A percentile compares a stretch with the other conserved stretches of the same genome.
Conservation (phyloP, 2,797 vertebrate species). For the Manis pentadactyla region DNA sequence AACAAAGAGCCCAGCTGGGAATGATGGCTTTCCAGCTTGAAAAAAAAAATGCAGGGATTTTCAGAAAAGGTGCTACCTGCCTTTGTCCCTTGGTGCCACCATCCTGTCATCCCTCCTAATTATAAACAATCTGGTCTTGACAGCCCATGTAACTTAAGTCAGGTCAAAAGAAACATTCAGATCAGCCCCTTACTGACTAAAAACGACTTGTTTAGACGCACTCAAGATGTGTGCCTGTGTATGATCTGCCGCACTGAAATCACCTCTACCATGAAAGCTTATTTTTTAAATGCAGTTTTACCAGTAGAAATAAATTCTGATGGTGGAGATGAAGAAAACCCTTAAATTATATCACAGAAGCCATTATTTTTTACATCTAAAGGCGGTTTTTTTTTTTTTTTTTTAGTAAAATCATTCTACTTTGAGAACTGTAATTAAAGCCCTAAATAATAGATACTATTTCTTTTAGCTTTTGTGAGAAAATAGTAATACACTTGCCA, state of each 20-base stretch:
- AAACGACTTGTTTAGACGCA: constrained; percentile 54
- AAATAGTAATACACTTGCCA: constrained; percentile 75
- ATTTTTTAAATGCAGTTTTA: constrained; percentile 73
- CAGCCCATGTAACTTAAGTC: constrained; percentile 75
- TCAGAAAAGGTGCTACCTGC: constrained; percentile 74
- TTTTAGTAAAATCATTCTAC: constrained; percentile 82
- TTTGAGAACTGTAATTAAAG: constrained; percentile 87
- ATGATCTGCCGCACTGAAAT: constrained; percentile 44
- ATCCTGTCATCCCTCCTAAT: constrained; percentile 64
- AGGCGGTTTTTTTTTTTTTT: constrained; percentile 70
- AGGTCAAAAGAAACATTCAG: constrained; percentile 72
- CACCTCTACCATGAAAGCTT: neutral
- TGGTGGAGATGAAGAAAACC: constrained; percentile 71
- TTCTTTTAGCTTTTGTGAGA: constrained; percentile 82
- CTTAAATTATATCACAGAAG: constrained; percentile 80
- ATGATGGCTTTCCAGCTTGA: constrained; percentile 18
- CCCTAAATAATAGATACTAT: constrained; percentile 83
- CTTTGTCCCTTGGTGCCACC: constrained; percentile 73
- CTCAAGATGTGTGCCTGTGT: constrained; percentile 58
- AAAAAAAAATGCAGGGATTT: constrained; percentile 76
- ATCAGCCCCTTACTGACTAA: constrained; percentile 69
- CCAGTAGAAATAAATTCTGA: constrained; percentile 66
- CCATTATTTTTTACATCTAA: constrained; percentile 83
- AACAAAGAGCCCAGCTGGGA: constrained; percentile 63
- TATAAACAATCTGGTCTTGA: constrained; percentile 76